Evolutionary conservation across 1,140 invertebrate genomes (phyloP), one percentile per base, ranked within the genome.

Genomic region (Galleria mellonella): DNA sequence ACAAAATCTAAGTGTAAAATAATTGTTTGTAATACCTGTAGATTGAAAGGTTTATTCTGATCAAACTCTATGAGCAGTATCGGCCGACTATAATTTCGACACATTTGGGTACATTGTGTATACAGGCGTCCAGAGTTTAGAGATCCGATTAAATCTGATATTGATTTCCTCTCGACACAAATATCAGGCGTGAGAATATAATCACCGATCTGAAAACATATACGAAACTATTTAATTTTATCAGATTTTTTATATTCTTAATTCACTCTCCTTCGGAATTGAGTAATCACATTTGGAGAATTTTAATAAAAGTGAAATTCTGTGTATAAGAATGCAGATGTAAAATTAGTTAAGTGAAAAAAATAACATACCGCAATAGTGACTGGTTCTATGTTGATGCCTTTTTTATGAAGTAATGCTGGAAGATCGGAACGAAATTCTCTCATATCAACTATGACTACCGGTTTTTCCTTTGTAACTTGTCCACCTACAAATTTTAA

Each of bases 401-500:
- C 96, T 53, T 96, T 89, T 69, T 94, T 93, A 73, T 99, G 97
- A 37, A 99, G 91, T 28, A 99, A 86, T 4, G 96, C 93, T 0
- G 98, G 98, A 10, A 99, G 86, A 78, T 99, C 97, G 52, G 96
- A 98, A 36, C 97, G 90, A 76, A 99, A 99, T 86, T 99, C 98
- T 69, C 98, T 89, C 93, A 99, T 97, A 82, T 99, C 98, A 12
- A 99, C 97, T 62, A 99, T 94, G 9, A 99, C 87, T 68, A 92
- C 74, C 0, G 89, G 88, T 17, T 86, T 87, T 33, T 86, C 83
- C 36, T 74, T 82, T 44, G 55, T 60, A 43, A 32, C 82, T 55
- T 85, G 82, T 8, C 87, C 84, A 36, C 87, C 79, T 83, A 45
- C 31, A 23, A 6, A 23, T 23, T 40, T 40, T 40, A 29, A 23